These are phyloP conservation scores for Phymanthus crucifer DNA, from an alignment of 92 coral and sea anemone genomes.

Conservation along the genomic window DNA sequence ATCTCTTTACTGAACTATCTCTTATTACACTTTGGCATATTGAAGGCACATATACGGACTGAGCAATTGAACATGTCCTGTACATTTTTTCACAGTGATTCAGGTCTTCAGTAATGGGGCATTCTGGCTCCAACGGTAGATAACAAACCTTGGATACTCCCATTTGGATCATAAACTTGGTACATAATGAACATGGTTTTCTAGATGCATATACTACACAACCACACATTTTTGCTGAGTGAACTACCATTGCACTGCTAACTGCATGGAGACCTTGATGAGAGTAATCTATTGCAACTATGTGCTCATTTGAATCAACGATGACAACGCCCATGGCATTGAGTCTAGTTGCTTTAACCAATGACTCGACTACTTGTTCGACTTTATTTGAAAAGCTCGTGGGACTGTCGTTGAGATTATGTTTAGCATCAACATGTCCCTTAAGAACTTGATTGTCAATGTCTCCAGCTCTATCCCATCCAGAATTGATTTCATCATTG, in stretches of 20 bases:
- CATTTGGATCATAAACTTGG: conserved; percentile 73
- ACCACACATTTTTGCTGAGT: conserved; percentile 47
- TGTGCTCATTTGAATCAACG: conserved; percentile 53
- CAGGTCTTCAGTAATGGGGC: conserved; percentile 44
- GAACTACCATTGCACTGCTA: conserved; percentile 54
- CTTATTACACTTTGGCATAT: conserved; percentile 35
- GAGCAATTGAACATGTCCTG: conserved; percentile 62
- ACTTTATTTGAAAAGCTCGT: not conserved
- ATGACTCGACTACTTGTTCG: not conserved
- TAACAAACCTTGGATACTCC: conserved; percentile 69
- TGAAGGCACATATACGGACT: conserved; percentile 66
- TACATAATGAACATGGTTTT: conserved; percentile 80
- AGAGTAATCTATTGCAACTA: conserved; percentile 70
- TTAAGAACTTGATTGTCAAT: not conserved
- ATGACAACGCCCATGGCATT: conserved; percentile 83
- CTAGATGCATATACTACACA: conserved; percentile 73
- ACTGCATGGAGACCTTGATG: conserved; percentile 75
- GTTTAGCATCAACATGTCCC: not conserved
- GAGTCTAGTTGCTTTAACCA: not conserved
- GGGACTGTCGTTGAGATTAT: not conserved
- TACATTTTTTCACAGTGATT: conserved; percentile 48
- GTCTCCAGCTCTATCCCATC: not conserved
- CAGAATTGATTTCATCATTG: not conserved
- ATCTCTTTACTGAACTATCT: conserved; percentile 31
- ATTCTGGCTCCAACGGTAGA: conserved; percentile 82